A percentile compares a stretch with the other conserved stretches of the same genome.
Evolutionary conservation across 2,113 vertebrate genomes (phyloP).

Genomic region (Tinamus guttatus): DNA sequence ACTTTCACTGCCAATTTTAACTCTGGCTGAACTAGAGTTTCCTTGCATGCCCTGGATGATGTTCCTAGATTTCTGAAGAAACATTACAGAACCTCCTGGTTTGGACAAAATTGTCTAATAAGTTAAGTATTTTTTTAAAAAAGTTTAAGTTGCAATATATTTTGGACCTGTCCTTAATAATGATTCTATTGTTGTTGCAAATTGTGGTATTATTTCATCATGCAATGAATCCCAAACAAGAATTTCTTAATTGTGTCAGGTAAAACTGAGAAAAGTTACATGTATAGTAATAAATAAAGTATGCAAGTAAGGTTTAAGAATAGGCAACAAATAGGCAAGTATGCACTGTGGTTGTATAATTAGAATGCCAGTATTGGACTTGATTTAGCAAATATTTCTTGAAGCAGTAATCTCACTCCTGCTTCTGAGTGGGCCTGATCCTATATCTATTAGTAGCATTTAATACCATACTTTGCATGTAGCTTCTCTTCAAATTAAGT

Average conservation of each 20-base stretch:
- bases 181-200: neutral
- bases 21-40: neutral
- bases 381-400: neutral
- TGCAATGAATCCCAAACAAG: neutral
- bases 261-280: neutral
- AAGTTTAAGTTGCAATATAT: neutral
- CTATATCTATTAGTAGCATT: neutral
- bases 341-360: neutral
- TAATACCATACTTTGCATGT: neutral
- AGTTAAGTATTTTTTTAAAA: too few species aligned
- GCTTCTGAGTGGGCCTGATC: neutral
- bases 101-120: neutral
- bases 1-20: neutral
- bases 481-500: too few species aligned
- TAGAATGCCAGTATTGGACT: neutral
- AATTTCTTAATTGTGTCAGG: neutral
- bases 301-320: neutral
- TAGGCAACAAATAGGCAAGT: neutral
- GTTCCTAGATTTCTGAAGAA: neutral
- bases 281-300: neutral
- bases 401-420: neutral
- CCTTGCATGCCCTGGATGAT: neutral
- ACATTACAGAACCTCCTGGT: neutral
- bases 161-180: neutral
- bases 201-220: neutral